Base-by-base conservation (phyloP, 2,888 invertebrate genomes). In the Hesperia comma region DNA sequence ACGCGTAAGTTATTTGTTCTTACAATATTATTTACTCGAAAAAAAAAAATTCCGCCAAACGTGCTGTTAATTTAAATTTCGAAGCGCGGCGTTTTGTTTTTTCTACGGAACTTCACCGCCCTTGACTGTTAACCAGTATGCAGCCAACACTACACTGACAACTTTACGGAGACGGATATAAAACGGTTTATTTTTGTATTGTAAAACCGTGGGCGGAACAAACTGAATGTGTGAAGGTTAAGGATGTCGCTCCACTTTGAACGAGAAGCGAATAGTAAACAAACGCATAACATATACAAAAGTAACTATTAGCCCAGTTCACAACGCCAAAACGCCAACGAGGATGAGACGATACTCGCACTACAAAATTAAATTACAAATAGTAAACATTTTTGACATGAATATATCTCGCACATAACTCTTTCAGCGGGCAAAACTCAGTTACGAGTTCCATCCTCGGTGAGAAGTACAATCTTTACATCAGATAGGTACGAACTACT, bases 171-270 rank as follows among this genome's bases (percentile, higher is more conserved):
- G 74, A 77, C 77, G 72, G 75, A 80, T 77, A 81, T 83, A 77
- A 80, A 81, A 80, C 71, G 74, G 81, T 81, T 83, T 84, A 84
- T 84, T 83, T 82, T 80, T 68, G 82, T 77, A 72, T 68, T 68
- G 68, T 68, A 68, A 77, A 76, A 72, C 67, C 77, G 84, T 84
- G 79, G 85, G 85, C 77, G 80, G 74, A 61, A 77, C 72, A 70
- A 70, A 75, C 73, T 71, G 68, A 68, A 70, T 72, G 73, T 72
- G 56, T 67, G 46, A 61, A 56, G 55, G 49, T 67, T 61, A 43
- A 49, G 32, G 61, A 6, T 17, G 2, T 26, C 43, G 61, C 40
- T 67, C 15, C 8, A 67, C 15, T 37, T 14, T 1, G 26, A 21
- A 26, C 51, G 51, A 33, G n/a, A 46, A 37, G 21, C 55, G 58